Evolutionary conservation across 2,888 invertebrate species (phyloP).

Genomic region (Leptodirus hochenwartii): DNA sequence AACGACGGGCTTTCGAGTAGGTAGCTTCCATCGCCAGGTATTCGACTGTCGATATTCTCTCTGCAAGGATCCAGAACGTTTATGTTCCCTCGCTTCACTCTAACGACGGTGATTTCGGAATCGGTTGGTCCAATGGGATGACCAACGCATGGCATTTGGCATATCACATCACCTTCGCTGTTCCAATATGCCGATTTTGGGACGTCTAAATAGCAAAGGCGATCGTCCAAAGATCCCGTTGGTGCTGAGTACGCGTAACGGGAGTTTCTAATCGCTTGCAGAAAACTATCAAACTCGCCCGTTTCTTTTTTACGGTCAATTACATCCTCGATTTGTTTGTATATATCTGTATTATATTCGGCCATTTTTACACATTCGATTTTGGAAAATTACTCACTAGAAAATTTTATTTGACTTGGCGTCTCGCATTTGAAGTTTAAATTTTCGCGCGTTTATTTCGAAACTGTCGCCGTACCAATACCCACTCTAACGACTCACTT

Average conservation of each 20-base stretch:
- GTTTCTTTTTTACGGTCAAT: constrained; percentile 23
- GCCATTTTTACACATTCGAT: too few species aligned
- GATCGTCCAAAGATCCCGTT: constrained; percentile 5
- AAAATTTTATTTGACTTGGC: too few species aligned
- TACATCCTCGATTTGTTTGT: constrained; percentile 24
- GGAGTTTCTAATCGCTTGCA: constrained; percentile 10
- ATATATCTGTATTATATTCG: too few species aligned
- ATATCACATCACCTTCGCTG: constrained; percentile 16
- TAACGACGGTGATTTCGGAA: constrained; percentile 38
- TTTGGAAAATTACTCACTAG: too few species aligned
- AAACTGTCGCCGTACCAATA: too few species aligned
- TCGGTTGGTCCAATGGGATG: constrained; percentile 33
- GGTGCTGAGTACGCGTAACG: constrained; percentile 19
- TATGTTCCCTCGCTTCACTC: constrained; percentile 28
- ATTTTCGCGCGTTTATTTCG: too few species aligned
- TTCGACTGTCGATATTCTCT: constrained; percentile 20
- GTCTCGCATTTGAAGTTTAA: too few species aligned
- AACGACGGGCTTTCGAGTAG: constrained; percentile 36
- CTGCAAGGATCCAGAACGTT: constrained; percentile 14
- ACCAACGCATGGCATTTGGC: constrained; percentile 11
- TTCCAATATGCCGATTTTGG: constrained; percentile 12
- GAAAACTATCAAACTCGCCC: constrained; percentile 23
- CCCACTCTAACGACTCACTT: too few species aligned
- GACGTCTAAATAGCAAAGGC: constrained; percentile 6
- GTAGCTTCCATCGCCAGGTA: constrained; percentile 37